Percentiles rank a stretch among this genome's conserved stretches.
phyloP scores from a whole-genome alignment of 1,140 invertebrate species.

The Lutraria rhynchaena region DNA sequence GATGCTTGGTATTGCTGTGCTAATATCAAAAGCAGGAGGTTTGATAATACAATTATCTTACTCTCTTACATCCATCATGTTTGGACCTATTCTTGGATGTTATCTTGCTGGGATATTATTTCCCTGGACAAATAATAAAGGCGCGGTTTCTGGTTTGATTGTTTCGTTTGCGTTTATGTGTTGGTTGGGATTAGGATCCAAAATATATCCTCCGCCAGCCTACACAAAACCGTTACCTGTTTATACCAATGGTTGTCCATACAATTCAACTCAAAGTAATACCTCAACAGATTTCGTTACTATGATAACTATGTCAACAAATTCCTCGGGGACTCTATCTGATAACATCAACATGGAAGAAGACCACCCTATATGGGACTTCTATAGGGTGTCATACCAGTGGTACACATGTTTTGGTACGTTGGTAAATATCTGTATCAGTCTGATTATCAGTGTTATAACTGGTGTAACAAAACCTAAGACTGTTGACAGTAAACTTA shows the following conservation, averaged over 20 bases:
- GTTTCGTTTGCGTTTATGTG: constrained; percentile 87
- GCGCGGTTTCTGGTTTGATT: constrained; percentile 88
- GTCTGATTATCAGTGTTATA: constrained; percentile 86
- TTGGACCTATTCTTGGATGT: constrained; percentile 76
- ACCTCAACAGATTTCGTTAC: not conserved
- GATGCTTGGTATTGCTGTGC: not conserved
- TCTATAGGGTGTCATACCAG: constrained; percentile 92
- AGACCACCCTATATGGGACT: constrained; percentile 9
- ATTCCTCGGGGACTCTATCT: too few relatives aligned
- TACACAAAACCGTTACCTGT: constrained; percentile 85
- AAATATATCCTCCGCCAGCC: constrained; percentile 86
- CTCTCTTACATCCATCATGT: constrained; percentile 77
- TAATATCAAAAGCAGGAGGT: not conserved
- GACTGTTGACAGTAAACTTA: constrained; percentile 57
- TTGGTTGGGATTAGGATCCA: constrained; percentile 91
- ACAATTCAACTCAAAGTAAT: constrained; percentile 41
- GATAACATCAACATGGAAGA: not conserved
- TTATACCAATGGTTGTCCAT: constrained; percentile 75
- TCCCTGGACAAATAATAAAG: constrained; percentile 84
- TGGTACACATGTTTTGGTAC: constrained; percentile 89
- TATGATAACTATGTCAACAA: not conserved
- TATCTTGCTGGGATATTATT: constrained; percentile 81
- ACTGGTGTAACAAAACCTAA: constrained; percentile 56
- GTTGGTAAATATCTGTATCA: constrained; percentile 84
- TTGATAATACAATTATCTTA: constrained; percentile 84